Conservation (phyloP, 2,797 vertebrate genomes). For the Sebastes vulpes region DNA sequence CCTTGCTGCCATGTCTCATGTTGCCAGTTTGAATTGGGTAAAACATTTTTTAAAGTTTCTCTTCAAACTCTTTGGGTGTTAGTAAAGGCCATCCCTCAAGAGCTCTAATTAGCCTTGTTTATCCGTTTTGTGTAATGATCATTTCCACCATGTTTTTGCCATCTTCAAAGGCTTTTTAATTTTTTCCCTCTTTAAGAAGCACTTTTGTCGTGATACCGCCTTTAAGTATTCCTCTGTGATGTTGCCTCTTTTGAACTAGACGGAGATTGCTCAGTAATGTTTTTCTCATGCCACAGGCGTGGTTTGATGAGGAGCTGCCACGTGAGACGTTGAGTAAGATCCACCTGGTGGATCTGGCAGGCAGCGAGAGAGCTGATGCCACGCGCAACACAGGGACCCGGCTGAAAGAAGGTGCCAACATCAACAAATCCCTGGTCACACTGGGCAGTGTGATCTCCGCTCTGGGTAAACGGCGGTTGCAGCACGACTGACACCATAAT, state of each 20-base stretch:
- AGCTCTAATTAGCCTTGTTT: conserved; percentile 46
- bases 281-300: conserved; percentile 82
- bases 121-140: conserved; percentile 25
- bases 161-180: conserved; percentile 39
- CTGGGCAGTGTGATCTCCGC: conserved; percentile 96
- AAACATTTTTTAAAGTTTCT: not conserved
- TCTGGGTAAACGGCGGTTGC: conserved; percentile 85
- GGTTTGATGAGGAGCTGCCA: conserved; percentile 93
- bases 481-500: not conserved
- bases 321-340: conserved; percentile 95
- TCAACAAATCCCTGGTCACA: conserved; percentile 96
- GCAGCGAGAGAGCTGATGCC: conserved; percentile 92
- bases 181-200: conserved; percentile 12
- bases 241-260: conserved; percentile 32
- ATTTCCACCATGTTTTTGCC: not conserved
- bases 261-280: not conserved
- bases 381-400: conserved; percentile 88
- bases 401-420: conserved; percentile 95
- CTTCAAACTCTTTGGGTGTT: conserved; percentile 8
- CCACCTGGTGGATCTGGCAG: conserved; percentile 95
- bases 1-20: not conserved
- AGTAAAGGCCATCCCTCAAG: conserved; percentile 28
- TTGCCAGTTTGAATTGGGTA: not conserved
- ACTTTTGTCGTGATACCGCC: conserved; percentile 17
- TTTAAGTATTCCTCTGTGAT: conserved; percentile 40